These are phyloP conservation scores for Patella depressa DNA, from an alignment of 2,888 invertebrate genomes.

Conservation along the genomic window DNA sequence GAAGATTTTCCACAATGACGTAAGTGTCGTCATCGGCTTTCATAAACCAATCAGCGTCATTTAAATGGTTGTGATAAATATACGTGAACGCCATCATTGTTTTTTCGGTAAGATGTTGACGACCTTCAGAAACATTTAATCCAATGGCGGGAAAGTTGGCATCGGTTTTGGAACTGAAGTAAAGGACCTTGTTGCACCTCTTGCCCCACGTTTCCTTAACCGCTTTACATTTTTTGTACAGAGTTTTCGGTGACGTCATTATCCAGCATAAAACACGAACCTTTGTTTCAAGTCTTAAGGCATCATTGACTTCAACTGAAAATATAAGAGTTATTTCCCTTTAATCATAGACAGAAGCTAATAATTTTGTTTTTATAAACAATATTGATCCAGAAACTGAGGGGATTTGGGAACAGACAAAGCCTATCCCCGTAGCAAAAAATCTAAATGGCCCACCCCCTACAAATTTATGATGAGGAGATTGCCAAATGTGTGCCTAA, in stretches of 20 bases:
- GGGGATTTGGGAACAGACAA: too few relatives aligned
- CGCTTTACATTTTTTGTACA: slow-evolving; percentile 88
- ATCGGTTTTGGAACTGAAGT: slow-evolving; percentile 76
- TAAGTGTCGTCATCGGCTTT: slow-evolving; percentile 99
- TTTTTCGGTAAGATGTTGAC: slow-evolving; percentile 94
- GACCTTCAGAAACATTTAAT: slow-evolving; percentile 87
- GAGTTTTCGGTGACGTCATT: slow-evolving; percentile 92
- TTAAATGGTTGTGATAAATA: slow-evolving; percentile 83
- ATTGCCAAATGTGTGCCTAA: too few relatives aligned
- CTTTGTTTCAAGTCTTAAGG: slow-evolving; percentile 71
- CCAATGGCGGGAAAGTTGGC: slow-evolving; percentile 78
- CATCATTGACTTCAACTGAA: too few relatives aligned
- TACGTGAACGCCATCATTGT: slow-evolving; percentile 94
- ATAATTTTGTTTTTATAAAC: too few relatives aligned
- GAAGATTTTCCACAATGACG: slow-evolving; percentile 92
- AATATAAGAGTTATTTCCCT: too few relatives aligned
- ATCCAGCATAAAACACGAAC: slow-evolving; percentile 94
- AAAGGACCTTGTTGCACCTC: slow-evolving; percentile 61
- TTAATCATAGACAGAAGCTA: too few relatives aligned
- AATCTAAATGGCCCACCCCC: too few relatives aligned
- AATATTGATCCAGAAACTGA: too few relatives aligned
- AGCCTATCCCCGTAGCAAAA: too few relatives aligned
- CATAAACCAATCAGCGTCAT: slow-evolving; percentile 95
- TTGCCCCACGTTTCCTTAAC: slow-evolving; percentile 73
- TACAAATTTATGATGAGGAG: too few relatives aligned